Evolutionary conservation across 2,888 invertebrate genomes (phyloP), one percentile per base, ranked within the genome.

Genomic region (Pollenia amentaria): DNA sequence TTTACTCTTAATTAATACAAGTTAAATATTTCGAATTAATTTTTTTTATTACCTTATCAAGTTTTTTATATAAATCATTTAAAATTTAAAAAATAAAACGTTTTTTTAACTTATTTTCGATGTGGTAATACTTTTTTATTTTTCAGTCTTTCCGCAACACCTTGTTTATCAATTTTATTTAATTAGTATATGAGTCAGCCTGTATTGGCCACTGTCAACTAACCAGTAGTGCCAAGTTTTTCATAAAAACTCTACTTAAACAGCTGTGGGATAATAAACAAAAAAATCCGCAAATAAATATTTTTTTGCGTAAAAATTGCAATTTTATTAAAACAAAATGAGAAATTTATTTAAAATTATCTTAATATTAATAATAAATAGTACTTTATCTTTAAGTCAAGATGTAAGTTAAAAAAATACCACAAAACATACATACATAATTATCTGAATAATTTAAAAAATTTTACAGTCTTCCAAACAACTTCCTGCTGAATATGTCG

Each of bases 401-500:
- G 81, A 77, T 42, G 85, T 77, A 85, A 81, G 81, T 48, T 29
- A 1, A 1, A 29, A 29, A 29, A 29, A 29, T 29, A 29, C 29
- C 0, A 29, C 29, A 29, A 29, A 29, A 29, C 3, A 3, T 29
- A 29, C 0, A 2, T 1, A 29, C n/a, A n/a, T n/a, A 29, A 29
- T 2, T 29, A n/a, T 29, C 29, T 29, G 29, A 29, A 1, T 29
- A 29, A 29, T 2, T 29, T 3, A 29, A 29, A 29, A 29, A 29
- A 3, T 29, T 11, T 10, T 46, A 1, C 40, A 87, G 83, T 11
- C 62, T 0, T 51, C 75, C 0, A 65, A 85, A 38, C 75, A 91
- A 89, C 82, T 93, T 3, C 93, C 93, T 1, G 91, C 91, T 62
- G 90, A 90, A 69, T 93, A 89, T 89, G 90, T 93, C 2, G 90